A percentile compares a stretch with the other conserved stretches of the same genome.
phyloP scores from a whole-genome alignment of 2,797 vertebrate species.

The Denticeps clupeoides region DNA sequence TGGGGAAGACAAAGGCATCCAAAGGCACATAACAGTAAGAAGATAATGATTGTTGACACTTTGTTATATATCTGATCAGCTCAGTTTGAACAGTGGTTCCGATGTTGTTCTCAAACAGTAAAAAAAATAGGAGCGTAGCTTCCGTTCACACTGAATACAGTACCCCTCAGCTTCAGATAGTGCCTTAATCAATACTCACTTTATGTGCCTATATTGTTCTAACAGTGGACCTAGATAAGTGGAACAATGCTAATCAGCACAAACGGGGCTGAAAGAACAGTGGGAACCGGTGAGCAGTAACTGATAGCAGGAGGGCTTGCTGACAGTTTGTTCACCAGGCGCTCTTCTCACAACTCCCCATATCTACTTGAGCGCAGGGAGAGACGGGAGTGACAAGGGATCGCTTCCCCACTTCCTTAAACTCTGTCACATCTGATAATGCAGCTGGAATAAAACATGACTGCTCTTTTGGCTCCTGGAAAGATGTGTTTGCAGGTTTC shows the following conservation, averaged over 20 bases:
- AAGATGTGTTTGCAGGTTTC: no score
- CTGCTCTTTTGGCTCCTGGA: no score
- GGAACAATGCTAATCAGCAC: conserved; percentile 31
- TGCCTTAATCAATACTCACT: conserved; percentile 25
- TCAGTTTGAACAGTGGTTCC: no score
- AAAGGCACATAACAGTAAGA: no score
- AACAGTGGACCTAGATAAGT: conserved; percentile 31
- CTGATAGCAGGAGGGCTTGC: conserved; percentile 28
- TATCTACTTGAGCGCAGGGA: neutral
- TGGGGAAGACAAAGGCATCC: no score
- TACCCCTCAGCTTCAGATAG: conserved; percentile 6
- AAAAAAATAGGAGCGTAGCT: no score
- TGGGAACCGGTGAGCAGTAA: conserved; percentile 13
- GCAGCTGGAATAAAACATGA: no score
- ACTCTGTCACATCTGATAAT: neutral
- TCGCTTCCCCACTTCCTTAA: neutral
- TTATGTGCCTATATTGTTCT: conserved; percentile 28
- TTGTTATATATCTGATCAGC: no score
- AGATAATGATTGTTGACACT: no score
- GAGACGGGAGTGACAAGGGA: neutral
- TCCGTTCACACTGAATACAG: conserved; percentile 2
- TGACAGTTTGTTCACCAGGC: conserved; percentile 18
- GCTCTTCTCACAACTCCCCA: neutral
- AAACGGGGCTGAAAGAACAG: conserved; percentile 17
- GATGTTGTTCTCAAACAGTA: no score